Conservation (phyloP, 2,113 vertebrate species). For the Oryzias javanicus region DNA sequence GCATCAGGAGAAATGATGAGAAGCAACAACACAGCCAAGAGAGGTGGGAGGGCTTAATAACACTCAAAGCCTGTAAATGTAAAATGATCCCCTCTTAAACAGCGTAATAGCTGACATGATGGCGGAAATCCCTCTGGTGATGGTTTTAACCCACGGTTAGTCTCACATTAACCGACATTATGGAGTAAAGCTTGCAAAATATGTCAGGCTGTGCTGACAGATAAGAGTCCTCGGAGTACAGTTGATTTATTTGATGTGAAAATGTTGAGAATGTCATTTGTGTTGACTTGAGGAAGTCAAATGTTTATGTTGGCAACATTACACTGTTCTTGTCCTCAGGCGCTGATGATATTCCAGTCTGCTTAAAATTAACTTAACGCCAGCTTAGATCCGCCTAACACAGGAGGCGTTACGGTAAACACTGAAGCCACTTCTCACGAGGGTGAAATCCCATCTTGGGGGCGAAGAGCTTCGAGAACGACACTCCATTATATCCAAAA, state of each 20-base stretch:
- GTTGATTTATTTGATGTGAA: background rate
- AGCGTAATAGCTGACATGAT: background rate
- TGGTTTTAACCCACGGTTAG: conserved; percentile 11
- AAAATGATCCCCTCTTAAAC: conserved; percentile 1
- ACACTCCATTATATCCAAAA: too few species aligned
- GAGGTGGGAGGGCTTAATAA: background rate
- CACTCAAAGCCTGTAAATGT: conserved; percentile 4
- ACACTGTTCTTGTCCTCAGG: background rate
- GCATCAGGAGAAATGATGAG: conserved; percentile 3
- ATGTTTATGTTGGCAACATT: background rate
- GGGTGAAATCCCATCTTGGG: too few species aligned
- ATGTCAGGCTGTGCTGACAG: background rate
- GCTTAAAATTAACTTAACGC: conserved; percentile 5
- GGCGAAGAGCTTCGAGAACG: too few species aligned
- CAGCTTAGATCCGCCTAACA: background rate
- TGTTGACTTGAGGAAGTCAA: background rate
- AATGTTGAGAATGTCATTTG: background rate
- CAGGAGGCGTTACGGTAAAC: background rate
- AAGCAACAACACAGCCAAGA: too few species aligned
- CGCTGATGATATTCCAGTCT: background rate
- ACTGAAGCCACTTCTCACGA: background rate
- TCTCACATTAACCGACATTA: background rate
- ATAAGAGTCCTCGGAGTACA: conserved; percentile 1
- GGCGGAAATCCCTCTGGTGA: background rate
- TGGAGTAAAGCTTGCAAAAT: background rate